Conservation (phyloP, 2,113 vertebrate species). For the Cryptotis parvus region DNA sequence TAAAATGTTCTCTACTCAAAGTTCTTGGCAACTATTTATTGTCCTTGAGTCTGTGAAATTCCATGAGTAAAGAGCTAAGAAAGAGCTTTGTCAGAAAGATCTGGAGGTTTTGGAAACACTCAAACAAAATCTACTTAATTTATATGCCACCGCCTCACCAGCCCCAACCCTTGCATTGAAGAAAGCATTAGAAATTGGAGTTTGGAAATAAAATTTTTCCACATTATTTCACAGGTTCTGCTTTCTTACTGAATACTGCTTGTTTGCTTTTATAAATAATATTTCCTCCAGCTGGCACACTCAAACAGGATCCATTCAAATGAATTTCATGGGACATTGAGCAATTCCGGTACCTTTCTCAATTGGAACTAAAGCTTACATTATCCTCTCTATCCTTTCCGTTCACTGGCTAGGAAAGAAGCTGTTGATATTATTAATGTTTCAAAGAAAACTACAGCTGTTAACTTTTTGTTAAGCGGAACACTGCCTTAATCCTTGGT, state of each 20-base stretch:
- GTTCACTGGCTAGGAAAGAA: slow-evolving; percentile 54
- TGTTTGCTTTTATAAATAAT: slow-evolving; percentile 80
- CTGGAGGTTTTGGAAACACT: slow-evolving; percentile 42
- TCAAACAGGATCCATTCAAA: slow-evolving; percentile 74
- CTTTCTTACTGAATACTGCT: slow-evolving; percentile 66
- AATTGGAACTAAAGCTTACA: slow-evolving; percentile 73
- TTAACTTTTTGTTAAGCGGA: slow-evolving; percentile 43
- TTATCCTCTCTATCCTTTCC: slow-evolving; percentile 57
- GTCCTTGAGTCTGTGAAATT: slow-evolving; percentile 46
- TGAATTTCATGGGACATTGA: slow-evolving; percentile 74
- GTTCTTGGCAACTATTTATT: slow-evolving; percentile 1
- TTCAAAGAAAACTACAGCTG: slow-evolving; percentile 59
- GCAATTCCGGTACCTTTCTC: slow-evolving; percentile 76
- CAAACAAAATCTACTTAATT: slow-evolving; percentile 56
- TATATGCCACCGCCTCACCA: not conserved
- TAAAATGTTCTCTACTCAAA: not conserved
- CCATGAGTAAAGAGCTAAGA: slow-evolving; percentile 25
- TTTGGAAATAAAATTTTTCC: slow-evolving; percentile 68
- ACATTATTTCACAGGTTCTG: slow-evolving; percentile 66
- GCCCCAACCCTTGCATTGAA: not conserved
- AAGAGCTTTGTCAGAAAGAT: slow-evolving; percentile 40
- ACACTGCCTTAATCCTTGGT: slow-evolving; percentile 9
- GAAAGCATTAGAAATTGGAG: slow-evolving; percentile 36
- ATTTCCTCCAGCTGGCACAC: slow-evolving; percentile 77
- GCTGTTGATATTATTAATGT: slow-evolving; percentile 55